A percentile compares a stretch with the other conserved stretches of the same genome.
phyloP scores from a whole-genome alignment of 2,113 vertebrate genomes.

The Phyllostomus hastatus region DNA sequence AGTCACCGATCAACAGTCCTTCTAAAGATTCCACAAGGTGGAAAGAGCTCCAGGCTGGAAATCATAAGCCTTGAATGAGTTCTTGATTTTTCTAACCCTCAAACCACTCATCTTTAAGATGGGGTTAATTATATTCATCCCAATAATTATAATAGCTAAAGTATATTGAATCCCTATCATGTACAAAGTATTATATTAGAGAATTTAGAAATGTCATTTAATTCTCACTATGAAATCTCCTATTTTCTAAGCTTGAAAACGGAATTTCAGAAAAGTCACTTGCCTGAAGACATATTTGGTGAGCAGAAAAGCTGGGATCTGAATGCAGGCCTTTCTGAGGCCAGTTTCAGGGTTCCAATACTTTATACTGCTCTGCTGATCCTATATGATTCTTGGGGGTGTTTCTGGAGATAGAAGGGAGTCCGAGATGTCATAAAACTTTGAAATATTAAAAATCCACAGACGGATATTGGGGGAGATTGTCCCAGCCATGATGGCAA shows the following conservation, averaged over 20 bases:
- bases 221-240: background rate
- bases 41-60: background rate
- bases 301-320: background rate
- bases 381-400: background rate
- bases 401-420: background rate
- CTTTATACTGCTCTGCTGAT: background rate
- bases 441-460: background rate
- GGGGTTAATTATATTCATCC: background rate
- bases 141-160: slow-evolving; percentile 15
- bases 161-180: background rate
- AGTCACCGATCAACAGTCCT: background rate
- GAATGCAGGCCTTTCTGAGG: background rate
- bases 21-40: background rate
- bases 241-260: slow-evolving; percentile 3
- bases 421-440: background rate
- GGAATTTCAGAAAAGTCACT: slow-evolving; percentile 12
- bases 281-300: background rate
- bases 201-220: background rate
- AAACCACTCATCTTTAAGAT: slow-evolving; percentile 40
- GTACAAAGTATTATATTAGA: background rate
- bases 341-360: background rate
- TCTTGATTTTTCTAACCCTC: background rate
- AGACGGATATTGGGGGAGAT: background rate
- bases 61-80: slow-evolving; percentile 4
- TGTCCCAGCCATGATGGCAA: background rate